A percentile compares a stretch with the other conserved stretches of the same genome.
Conservation (phyloP, 2,888 invertebrate species). For the Brachypalpus laphriformis region DNA sequence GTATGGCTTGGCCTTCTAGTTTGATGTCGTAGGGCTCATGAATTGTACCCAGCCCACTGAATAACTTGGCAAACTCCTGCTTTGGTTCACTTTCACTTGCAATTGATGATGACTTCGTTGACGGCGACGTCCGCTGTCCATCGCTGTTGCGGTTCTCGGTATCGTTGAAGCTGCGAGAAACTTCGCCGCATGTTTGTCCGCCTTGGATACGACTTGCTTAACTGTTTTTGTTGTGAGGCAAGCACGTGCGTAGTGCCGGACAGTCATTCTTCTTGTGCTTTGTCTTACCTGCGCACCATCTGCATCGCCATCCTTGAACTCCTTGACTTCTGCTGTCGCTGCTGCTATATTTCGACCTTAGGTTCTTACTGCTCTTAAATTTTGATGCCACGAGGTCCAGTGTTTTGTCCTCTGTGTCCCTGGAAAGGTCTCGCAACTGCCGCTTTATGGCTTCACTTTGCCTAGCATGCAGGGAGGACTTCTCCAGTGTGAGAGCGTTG, state of each 20-base stretch:
- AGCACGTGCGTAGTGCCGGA: too few relatives aligned
- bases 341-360: neutral
- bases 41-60: constrained; percentile 5
- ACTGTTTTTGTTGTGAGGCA: too few relatives aligned
- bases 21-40: constrained; percentile 4
- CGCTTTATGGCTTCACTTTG: neutral
- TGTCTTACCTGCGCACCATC: too few relatives aligned
- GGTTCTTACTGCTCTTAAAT: neutral
- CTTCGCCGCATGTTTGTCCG: too few relatives aligned
- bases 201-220: too few relatives aligned
- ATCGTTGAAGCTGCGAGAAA: neutral
- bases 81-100: constrained; percentile 3
- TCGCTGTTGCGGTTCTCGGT: neutral
- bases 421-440: neutral
- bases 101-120: constrained; percentile 1
- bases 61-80: neutral
- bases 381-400: neutral
- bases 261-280: too few relatives aligned
- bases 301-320: too few relatives aligned
- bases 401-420: neutral
- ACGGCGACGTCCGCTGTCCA: constrained; percentile 5
- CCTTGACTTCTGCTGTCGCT: too few relatives aligned
- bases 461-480: neutral
- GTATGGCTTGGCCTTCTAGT: too few relatives aligned
- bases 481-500: neutral